Evolutionary conservation across 2,797 vertebrate genomes (phyloP), one percentile per base, ranked within the genome.

Genomic region (Sebastiscus albofasciatus): DNA sequence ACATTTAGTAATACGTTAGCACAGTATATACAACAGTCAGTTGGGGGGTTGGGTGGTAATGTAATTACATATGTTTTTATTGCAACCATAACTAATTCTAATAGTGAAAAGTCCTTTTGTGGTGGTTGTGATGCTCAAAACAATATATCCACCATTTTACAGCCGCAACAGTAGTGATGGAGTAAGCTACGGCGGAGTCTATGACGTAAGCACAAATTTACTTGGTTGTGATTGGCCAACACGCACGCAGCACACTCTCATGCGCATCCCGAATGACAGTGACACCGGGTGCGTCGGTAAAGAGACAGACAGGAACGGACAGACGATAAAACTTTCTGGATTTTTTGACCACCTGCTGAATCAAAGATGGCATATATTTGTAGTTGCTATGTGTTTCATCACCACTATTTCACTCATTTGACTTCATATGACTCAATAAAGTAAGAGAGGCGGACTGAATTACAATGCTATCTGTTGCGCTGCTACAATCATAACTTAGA

Each of bases 351-450:
- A 54, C 49, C n/a, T 10, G 20, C 49, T 54, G 49, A 54, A 54
- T 22, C 20, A 76, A 31, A 87, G 39, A 65, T 27, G 6, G 54
- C 26, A 46, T 8, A 33, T 72, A 65, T 79, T 69, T 75, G 62
- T 67, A 55, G 67, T 79, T 83, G 64, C 67, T 10, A 4, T 18
- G 20, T 26, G 34, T 84, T 85, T 82, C 78, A 86, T 90, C 81
- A 86, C 39, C 55, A 13, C 29, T 10, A 64, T 75, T 67, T 22
- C 29, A 9, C 42, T 62, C 60, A n/a, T 69, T 82, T 72, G 56
- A 77, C 9, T n/a, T 20, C 49, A 5, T 66, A 56, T 77, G 67
- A 71, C 49, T 75, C 31, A 42, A 42, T 14, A 74, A 62, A 80
- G 46, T 29, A 6, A 77, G 16, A 39, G 22, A 12, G 4, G 54